Evolutionary conservation across 2,797 vertebrate genomes (phyloP).

Genomic region (Acanthopagrus latus): DNA sequence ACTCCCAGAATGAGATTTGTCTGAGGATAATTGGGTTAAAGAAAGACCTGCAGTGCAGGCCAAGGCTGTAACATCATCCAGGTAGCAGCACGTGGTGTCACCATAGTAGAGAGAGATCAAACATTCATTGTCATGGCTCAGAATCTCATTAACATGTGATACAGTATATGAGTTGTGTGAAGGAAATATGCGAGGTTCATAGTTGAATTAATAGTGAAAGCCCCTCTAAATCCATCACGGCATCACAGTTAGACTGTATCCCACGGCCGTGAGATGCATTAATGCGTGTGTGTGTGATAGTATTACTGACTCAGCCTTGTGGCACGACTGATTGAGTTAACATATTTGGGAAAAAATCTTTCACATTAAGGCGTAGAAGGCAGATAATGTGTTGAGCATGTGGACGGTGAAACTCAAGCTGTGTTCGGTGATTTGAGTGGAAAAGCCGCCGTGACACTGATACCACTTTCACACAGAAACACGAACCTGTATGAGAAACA

Average conservation of each 20-base stretch:
- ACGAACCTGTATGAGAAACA: slow-evolving; percentile 6
- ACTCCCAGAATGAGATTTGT: slow-evolving; percentile 83
- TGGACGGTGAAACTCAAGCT: slow-evolving; percentile 66
- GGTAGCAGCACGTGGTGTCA: slow-evolving; percentile 65
- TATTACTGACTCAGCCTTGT: slow-evolving; percentile 72
- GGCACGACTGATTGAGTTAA: slow-evolving; percentile 72
- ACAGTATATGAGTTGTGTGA: slow-evolving; percentile 50
- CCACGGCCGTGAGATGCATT: slow-evolving; percentile 61
- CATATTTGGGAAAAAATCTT: slow-evolving; percentile 66
- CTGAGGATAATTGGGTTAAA: slow-evolving; percentile 78
- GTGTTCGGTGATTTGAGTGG: slow-evolving; percentile 39
- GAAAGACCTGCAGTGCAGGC: slow-evolving; percentile 55
- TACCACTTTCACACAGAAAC: slow-evolving; percentile 39
- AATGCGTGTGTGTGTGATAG: slow-evolving; percentile 58
- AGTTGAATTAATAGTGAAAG: slow-evolving; percentile 65
- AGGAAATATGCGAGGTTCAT: slow-evolving; percentile 55
- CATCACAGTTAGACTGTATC: slow-evolving; percentile 52
- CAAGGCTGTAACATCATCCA: slow-evolving; percentile 72
- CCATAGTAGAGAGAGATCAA: slow-evolving; percentile 48
- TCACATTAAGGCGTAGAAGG: slow-evolving; percentile 48
- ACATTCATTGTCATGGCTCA: slow-evolving; percentile 64
- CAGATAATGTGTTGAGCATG: slow-evolving; percentile 75
- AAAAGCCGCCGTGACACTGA: slow-evolving; percentile 50
- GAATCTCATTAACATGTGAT: slow-evolving; percentile 69
- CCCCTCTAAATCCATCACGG: slow-evolving; percentile 58